These are phyloP conservation scores for Urocynchramus pylzowi DNA, from an alignment of 2,113 vertebrate species.

Conservation along the genomic window DNA sequence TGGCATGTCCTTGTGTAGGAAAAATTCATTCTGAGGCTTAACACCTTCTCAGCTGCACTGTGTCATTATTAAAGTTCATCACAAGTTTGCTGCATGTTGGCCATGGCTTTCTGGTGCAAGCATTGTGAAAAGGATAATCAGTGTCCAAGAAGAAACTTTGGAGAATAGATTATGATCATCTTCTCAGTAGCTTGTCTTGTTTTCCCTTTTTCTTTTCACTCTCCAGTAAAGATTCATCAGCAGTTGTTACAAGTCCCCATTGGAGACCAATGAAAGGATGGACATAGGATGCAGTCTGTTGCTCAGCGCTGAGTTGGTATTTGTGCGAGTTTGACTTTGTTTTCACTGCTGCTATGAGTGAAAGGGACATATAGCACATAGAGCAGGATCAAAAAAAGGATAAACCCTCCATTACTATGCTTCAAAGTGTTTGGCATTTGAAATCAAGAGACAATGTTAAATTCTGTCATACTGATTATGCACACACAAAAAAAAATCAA, in stretches of 20 bases:
- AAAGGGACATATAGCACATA: not conserved
- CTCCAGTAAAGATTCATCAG: not conserved
- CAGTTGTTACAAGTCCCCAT: not conserved
- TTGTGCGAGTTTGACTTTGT: not conserved
- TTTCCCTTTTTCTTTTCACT: not conserved
- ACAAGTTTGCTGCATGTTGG: not conserved
- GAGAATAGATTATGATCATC: not conserved
- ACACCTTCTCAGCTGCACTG: not conserved
- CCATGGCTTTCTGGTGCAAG: not conserved
- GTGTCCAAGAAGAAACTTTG: not conserved
- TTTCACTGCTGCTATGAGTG: not conserved
- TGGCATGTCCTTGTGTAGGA: not conserved
- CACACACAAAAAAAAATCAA: not conserved
- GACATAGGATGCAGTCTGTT: not conserved
- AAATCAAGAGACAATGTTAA: not conserved
- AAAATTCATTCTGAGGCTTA: not conserved
- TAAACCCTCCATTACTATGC: not conserved
- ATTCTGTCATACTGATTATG: not conserved
- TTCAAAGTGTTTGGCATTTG: not conserved
- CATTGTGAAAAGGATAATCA: not conserved
- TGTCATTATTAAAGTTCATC: not conserved
- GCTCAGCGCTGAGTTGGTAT: rapidly evolving
- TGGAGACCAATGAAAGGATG: not conserved
- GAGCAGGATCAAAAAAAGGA: not conserved
- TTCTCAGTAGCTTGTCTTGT: not conserved